Percentiles rank a stretch among this genome's conserved stretches.
phyloP scores from a whole-genome alignment of 2,888 invertebrate genomes.

The Yponomeuta plumbellus region DNA sequence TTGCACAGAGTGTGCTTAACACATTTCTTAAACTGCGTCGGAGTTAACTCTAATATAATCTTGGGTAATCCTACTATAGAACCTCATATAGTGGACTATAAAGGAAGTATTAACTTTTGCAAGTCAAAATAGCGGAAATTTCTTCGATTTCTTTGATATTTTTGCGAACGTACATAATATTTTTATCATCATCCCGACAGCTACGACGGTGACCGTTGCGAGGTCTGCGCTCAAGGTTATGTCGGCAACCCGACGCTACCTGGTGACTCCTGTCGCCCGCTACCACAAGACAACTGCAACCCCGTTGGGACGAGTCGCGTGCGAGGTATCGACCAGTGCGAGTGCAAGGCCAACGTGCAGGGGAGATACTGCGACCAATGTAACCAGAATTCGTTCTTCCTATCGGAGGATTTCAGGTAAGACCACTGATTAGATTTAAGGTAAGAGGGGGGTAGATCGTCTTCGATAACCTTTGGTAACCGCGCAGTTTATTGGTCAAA shows the following conservation, averaged over 20 bases:
- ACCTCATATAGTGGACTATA: too few species aligned
- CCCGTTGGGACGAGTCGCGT: slow-evolving; percentile 80
- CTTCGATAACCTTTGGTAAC: too few species aligned
- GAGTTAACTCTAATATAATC: too few species aligned
- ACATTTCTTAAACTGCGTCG: too few species aligned
- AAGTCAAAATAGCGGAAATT: too few species aligned
- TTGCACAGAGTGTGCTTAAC: too few species aligned
- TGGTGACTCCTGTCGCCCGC: slow-evolving; percentile 83
- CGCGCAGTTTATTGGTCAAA: too few species aligned
- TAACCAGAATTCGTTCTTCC: slow-evolving; percentile 87
- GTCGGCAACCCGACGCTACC: slow-evolving; percentile 86
- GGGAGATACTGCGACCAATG: slow-evolving; percentile 93
- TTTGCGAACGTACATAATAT: too few species aligned
- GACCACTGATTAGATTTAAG: neutral
- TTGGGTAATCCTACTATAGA: too few species aligned
- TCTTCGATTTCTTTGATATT: too few species aligned
- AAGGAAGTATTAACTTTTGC: too few species aligned
- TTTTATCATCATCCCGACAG: slow-evolving; percentile 32
- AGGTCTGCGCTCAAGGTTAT: slow-evolving; percentile 86
- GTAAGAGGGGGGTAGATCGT: too few species aligned
- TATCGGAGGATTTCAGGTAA: slow-evolving; percentile 78
- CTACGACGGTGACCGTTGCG: slow-evolving; percentile 84
- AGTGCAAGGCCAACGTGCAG: slow-evolving; percentile 78
- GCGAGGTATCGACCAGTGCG: slow-evolving; percentile 53
- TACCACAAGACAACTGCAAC: slow-evolving; percentile 78